These are phyloP conservation scores for Drosophila gaucha DNA, from an alignment of 2,888 invertebrate species.

Conservation along the genomic window DNA sequence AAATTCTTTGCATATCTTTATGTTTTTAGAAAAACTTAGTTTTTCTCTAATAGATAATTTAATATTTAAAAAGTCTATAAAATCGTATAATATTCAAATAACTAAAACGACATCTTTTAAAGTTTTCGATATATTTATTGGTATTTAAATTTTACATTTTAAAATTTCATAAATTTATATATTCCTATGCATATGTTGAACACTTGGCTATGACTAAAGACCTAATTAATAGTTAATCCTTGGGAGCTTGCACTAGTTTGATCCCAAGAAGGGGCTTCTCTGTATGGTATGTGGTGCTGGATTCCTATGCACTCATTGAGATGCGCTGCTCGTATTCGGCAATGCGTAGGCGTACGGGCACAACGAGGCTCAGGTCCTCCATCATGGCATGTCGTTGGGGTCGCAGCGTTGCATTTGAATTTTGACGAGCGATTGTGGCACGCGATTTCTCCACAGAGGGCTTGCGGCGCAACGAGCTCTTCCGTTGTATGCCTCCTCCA, in stretches of 20 bases:
- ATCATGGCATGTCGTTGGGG: slow-evolving; percentile 80
- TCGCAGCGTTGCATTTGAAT: slow-evolving; percentile 60
- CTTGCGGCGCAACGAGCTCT: slow-evolving; percentile 72
- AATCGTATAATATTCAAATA: too few species aligned
- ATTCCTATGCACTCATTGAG: slow-evolving; percentile 54
- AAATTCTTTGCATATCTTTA: too few species aligned
- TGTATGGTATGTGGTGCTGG: too few species aligned
- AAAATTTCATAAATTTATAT: slow-evolving; percentile 9
- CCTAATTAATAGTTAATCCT: slow-evolving; percentile 40
- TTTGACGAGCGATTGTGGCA: slow-evolving; percentile 69
- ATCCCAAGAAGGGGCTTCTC: too few species aligned
- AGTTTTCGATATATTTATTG: background rate
- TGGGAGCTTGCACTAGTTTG: slow-evolving; percentile 52
- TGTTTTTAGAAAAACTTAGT: too few species aligned
- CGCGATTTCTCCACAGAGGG: slow-evolving; percentile 77
- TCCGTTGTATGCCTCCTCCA: slow-evolving; percentile 50
- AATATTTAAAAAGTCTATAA: too few species aligned
- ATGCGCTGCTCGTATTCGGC: slow-evolving; percentile 81
- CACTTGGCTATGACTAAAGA: slow-evolving; percentile 14
- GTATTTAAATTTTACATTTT: background rate
- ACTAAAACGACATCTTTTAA: background rate
- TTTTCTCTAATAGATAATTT: too few species aligned
- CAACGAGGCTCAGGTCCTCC: slow-evolving; percentile 81
- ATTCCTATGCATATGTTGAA: too few species aligned
- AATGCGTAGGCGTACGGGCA: slow-evolving; percentile 80